Base-by-base conservation (phyloP, 2,888 invertebrate genomes). In the Mimas tiliae region DNA sequence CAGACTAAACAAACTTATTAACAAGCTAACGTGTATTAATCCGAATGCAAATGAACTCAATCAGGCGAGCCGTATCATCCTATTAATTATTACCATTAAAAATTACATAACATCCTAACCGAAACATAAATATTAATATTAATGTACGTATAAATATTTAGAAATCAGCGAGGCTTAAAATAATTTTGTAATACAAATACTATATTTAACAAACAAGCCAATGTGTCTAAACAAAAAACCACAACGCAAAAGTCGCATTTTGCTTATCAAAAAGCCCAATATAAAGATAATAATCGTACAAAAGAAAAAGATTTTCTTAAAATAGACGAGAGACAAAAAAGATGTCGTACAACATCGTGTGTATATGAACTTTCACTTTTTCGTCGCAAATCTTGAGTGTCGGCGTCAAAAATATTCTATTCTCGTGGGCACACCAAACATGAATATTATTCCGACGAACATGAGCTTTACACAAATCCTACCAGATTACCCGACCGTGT, bases 1-100 rank as follows among this genome's bases (percentile, higher is more conserved):
- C 16, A 50, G 33, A 63, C 48, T 63, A 34, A 63, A 63, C 48
- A 63, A 63, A 48, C 63, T 63, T 63, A 45, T 63, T 63, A 33
- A 33, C 8, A 14, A 33, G 48, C 45, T 19, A 42, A 58, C 38
- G 16, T 55, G 16, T 58, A 42, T 58, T 58, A 58, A 58, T 58
- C 12, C 42, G 1, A 42, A 58, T 42, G 21, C 3, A 58, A 42
- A 58, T 58, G 12, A 42, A 42, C 42, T 12, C 34, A 16, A 6
- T 6, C 7, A 27, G 48, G 12, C 58, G 42, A 58, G 12, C 33
- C 33, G 63, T 33, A 33, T 16, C 42, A 63, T 47, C 33, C 2
- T 1, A 47, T 12, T 58, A 58, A 58, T 55, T 38, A 58, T 42
- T 58, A 16, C 42, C 58, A 58, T 58, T 19, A 58, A 42, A 34